Conservation (phyloP, 2,888 invertebrate genomes). For the Nomada hirtipes region DNA sequence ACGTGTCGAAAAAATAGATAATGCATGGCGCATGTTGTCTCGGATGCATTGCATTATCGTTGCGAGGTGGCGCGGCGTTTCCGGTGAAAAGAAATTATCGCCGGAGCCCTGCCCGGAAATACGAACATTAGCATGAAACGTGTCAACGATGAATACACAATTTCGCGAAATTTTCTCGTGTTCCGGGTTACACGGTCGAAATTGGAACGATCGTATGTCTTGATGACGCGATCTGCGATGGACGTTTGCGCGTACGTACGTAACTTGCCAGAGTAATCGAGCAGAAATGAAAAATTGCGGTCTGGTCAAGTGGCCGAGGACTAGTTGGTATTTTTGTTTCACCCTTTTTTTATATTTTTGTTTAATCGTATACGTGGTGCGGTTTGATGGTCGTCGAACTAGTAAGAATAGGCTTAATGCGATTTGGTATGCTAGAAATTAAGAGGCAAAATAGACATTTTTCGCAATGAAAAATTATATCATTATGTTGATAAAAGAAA, state of each 20-base stretch:
- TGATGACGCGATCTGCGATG: slow-evolving; percentile 21
- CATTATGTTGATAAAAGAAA: too few species aligned
- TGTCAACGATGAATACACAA: slow-evolving; percentile 35
- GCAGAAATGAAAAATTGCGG: slow-evolving; percentile 42
- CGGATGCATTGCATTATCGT: slow-evolving; percentile 11
- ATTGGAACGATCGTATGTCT: neutral
- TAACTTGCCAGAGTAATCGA: slow-evolving; percentile 28
- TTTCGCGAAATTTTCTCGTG: slow-evolving; percentile 38
- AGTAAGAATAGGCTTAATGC: neutral
- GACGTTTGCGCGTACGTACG: neutral
- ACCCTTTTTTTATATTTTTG: neutral
- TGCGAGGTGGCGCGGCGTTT: slow-evolving; percentile 6
- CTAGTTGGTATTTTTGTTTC: too few species aligned
- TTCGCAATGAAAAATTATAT: neutral
- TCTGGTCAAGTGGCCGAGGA: neutral
- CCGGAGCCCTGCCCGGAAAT: slow-evolving; percentile 5
- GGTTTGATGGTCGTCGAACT: slow-evolving; percentile 1
- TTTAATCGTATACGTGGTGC: slow-evolving; percentile 5
- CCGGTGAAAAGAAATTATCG: slow-evolving; percentile 41
- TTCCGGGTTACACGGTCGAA: neutral
- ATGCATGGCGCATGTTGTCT: neutral
- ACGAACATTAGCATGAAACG: slow-evolving; percentile 22
- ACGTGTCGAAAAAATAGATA: slow-evolving; percentile 27
- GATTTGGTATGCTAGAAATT: neutral
- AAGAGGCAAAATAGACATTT: neutral